Base-by-base conservation (phyloP, 1,140 invertebrate species). In the Zaprionus vittiger region DNA sequence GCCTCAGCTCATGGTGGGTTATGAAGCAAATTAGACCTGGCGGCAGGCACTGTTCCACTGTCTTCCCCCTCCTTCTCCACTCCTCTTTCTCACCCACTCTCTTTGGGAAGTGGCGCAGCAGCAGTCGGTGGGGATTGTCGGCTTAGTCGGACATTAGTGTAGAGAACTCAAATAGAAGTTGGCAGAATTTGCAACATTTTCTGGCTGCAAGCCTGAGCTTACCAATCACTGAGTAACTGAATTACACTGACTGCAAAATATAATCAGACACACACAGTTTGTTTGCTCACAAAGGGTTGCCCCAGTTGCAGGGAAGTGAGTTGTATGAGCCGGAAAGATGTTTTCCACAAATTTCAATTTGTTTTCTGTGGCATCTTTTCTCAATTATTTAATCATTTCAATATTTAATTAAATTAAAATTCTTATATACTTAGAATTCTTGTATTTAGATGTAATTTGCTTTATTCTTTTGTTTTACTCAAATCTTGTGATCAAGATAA, bases 1-100 rank as follows among this genome's bases (percentile, higher is more conserved):
- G 44, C 26, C 28, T 34, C 37, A 62, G 63, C 49, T 44, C 15
- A 28, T 54, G 41, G 34, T 37, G 41, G 44, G 63, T 64, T 73
- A 67, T 78, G 79, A 71, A 24, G 63, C 80, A 64, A 74, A 81
- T 84, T 81, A 85, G 70, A 68, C 26, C 63, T 63, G 38, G 26
- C 65, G 54, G 57, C 64, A 41, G 52, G 66, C 55, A 73, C 47
- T 52, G 47, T 52, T 17, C 14, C 41, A n/a, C n/a, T 9, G 41
- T 47, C 47, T 52, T 4, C 47, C 22, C 7, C 11, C n/a, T 7
- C 41, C 4, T 20, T 20, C 20, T 15, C 5, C 14, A 4, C 5
- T 15, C 12, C 34, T 14, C 37, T n/a, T 5, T 15, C 14, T 41
- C 38, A 1, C 38, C 24, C 12, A 6, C 20, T 15, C 9, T 47